Base-by-base conservation (phyloP, 2,113 vertebrate species). In the Bostrychus sinensis region DNA sequence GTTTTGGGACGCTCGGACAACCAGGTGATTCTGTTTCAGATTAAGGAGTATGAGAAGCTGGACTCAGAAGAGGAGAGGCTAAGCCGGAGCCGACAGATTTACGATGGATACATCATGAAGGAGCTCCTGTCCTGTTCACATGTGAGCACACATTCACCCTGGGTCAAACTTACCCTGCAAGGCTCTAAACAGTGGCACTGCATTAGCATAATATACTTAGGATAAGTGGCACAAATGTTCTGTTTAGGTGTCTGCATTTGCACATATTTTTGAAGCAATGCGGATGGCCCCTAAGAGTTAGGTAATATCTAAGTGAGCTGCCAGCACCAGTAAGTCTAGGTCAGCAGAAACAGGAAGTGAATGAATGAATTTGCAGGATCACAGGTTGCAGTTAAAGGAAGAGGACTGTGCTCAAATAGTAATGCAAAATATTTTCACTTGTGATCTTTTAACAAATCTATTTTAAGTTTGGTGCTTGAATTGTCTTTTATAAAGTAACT, bases 91-190 rank as follows among this genome's bases (percentile, higher is more conserved):
- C 91, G 95, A 14, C 95, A 97, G 78, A 97, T 99, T 50, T 99
- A 98, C 0, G 96, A 99, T 46, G 91, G 91, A 1, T 97, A 96
- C 82, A 96, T 98, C 72, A 98, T 99, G 97, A 98, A 96, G 90
- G 97, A 99, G 88, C 94, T 99, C 4, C 94, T 99, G 16, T 96
- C 96, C 20, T 96, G 94, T 75, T 98, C 97, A 1, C 97, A 98
- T 0, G 97, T 98, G 86, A 85, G 94, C 81, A 13, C 8, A n/a
- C 1, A 11, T 14, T 28, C 42, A 62, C 42, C 13, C 39, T 23
- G 30, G 13, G 9, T 46, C 45, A 60, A 1, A n/a, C 41, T 38
- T 20, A 48, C 10, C 46, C 13, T 3, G 7, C 48, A 30, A 28
- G 25, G n/a, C 25, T 3, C 12, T 3, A 22, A 22, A 45, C 7